Evolutionary conservation across 1,140 invertebrate species (phyloP), one percentile per base, ranked within the genome.

Genomic region (Habropoda laboriosa): DNA sequence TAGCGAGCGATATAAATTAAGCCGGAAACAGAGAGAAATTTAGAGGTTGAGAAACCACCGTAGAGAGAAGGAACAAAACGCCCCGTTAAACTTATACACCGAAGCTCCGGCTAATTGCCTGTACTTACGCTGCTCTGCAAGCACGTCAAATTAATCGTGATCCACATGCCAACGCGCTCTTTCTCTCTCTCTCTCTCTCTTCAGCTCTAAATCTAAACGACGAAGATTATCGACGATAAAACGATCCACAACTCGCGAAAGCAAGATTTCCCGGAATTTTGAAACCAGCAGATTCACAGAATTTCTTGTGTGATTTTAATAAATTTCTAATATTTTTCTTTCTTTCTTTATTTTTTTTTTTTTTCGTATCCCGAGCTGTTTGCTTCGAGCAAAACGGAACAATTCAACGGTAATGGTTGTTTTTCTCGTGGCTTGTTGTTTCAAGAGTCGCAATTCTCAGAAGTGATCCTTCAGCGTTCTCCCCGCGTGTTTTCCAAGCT

Each of bases 1-100:
- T 79, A 79, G 58, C 38, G 45, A 42, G 27, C 68, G 45, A 61
- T 72, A 79, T 79, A 79, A 72, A 79, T 79, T 72, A 53, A 71
- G 57, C 68, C 57, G 61, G 16, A 63, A 79, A 72, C 27, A 21
- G 47, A 27, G 57, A n/a, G 13, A 79, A 72, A 72, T 72, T 72
- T 71, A 42, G 67, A 53, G 57, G 67, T 12, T 42, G 68, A 63
- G 27, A 47, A 79, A 70, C 27, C 32, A 42, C 10, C 5, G 12
- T 42, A 40, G 38, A 18, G 38, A n/a, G 30, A 63, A 47, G 30
- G 40, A 57, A 49, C 42, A 61, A 63, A 79, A 72, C 45, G 42
- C 38, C 18, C 35, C 32, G 75, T 35, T 47, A 63, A 79, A 72
- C 1, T 72, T 42, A 45, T 21, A 61, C 57, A 21, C 16, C 66